phyloP scores from a whole-genome alignment of 2,797 vertebrate genomes.

The Eulemur coronatus region DNA sequence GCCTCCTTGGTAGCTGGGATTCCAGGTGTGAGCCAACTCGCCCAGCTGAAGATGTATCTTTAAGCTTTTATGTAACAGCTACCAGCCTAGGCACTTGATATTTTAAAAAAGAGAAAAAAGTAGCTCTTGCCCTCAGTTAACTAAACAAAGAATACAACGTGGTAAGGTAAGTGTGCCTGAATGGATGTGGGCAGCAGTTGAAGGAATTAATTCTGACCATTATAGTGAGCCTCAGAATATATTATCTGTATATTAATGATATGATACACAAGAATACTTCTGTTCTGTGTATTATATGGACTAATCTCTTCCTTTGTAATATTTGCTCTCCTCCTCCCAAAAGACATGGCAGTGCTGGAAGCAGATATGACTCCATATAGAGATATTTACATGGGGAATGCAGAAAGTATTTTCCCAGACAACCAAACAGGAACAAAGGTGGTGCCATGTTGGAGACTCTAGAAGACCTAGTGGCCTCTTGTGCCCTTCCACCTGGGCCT shows the following conservation, averaged over 20 bases:
- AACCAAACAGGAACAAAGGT: not conserved
- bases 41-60: not conserved
- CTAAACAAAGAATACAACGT: not conserved
- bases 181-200: no score
- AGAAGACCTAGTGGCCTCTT: not conserved
- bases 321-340: not conserved
- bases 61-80: not conserved
- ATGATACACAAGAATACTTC: not conserved
- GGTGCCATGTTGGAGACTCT: not conserved
- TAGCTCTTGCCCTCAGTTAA: not conserved
- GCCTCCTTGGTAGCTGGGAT: not conserved
- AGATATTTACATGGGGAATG: not conserved
- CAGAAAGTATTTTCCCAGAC: not conserved
- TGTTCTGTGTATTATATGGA: not conserved
- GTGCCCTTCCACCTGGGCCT: not conserved
- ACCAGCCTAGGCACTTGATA: not conserved
- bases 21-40: not conserved
- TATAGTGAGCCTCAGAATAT: not conserved
- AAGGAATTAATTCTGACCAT: not conserved
- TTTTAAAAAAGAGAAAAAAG: not conserved
- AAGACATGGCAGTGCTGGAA: not conserved
- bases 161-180: not conserved
- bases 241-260: not conserved
- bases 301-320: not conserved
- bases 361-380: not conserved